Base-by-base conservation (phyloP, 2,113 vertebrate species). In the Regulus satrapa region DNA sequence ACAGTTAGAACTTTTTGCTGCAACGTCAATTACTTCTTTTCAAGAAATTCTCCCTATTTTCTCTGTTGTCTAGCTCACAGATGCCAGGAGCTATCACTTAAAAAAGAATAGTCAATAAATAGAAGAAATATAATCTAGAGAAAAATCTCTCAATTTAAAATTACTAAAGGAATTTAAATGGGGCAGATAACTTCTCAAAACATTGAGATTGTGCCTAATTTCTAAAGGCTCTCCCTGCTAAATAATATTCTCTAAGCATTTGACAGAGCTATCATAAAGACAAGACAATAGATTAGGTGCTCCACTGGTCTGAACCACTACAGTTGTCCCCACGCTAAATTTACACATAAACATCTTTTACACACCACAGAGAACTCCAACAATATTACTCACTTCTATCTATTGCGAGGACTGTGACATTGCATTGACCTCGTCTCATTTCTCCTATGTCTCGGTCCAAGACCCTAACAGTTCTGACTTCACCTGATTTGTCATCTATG, bases 401-500 rank as follows among this genome's bases (percentile, higher is more conserved):
- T 41, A 88, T 78, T 19, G 98, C 98, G 1, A 97, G 80, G 54
- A 98, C 96, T 18, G 98, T 98, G 66, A 98, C 46, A 49, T 98
- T 98, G 74, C 98, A 98, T 71, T 98, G 97, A 48, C 98, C 98
- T 58, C 97, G 78, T 48, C 95, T 94, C 67, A 99, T 98, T 59
- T 98, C 98, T 31, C 76, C 61, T 8, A 98, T 96, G 88, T 99
- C 99, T 95, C 98, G 98, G 87, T 99, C 98, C 55, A 99, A 96
- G 6, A 97, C 85, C 97, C 98, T 98, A 24, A 97, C 21, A 19
- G 98, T 98, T 85, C 20, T 98, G 97, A 99, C 96, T 88, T 98
- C 90, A 36, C 99, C 99, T 0, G 95, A 97, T 41, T 23, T 81
- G 90, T 89, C 97, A 56, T 98, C 95, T n/a, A 99, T 97, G 68